A percentile compares a stretch with the other conserved stretches of the same genome.
Conservation (phyloP, 1,140 invertebrate genomes). For the Habropoda laboriosa region DNA sequence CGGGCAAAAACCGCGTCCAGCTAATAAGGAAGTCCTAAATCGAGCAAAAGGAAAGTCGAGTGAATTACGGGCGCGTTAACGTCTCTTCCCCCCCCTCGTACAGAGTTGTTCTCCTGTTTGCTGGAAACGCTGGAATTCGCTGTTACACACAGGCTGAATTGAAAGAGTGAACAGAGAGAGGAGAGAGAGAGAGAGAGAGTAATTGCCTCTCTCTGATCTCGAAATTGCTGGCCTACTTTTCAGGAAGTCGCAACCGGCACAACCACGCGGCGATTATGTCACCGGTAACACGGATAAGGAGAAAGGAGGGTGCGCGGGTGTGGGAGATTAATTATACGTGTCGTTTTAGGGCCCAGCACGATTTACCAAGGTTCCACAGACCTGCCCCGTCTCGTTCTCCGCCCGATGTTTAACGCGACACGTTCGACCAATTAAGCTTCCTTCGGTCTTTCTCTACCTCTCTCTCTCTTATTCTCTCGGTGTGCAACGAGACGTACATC, state of each 20-base stretch:
- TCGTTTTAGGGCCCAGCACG: conserved; percentile 59
- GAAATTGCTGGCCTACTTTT: conserved; percentile 56
- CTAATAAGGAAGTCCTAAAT: conserved; percentile 41
- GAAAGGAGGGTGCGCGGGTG: conserved; percentile 69
- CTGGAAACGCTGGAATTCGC: conserved; percentile 16
- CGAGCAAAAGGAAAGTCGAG: conserved; percentile 21
- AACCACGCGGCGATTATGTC: conserved; percentile 48
- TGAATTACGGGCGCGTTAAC: conserved; percentile 17
- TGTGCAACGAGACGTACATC: background rate
- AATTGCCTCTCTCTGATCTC: background rate
- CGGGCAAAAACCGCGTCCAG: conserved; percentile 5
- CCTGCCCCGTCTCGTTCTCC: conserved; percentile 26
- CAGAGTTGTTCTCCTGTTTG: background rate
- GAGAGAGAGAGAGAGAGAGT: conserved; percentile 11
- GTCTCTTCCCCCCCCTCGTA: too few species aligned
- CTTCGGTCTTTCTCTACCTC: background rate
- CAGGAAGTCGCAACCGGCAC: conserved; percentile 30
- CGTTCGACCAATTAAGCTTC: conserved; percentile 40
- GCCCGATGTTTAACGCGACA: conserved; percentile 48
- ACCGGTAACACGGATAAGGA: conserved; percentile 43
- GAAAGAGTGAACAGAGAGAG: background rate
- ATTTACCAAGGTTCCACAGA: conserved; percentile 57
- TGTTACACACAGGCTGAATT: conserved; percentile 25
- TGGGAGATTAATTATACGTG: conserved; percentile 69
- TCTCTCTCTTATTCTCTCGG: too few species aligned